Evolutionary conservation across 1,140 invertebrate species (phyloP).

Genomic region (Gonioctena quinquepunctata): DNA sequence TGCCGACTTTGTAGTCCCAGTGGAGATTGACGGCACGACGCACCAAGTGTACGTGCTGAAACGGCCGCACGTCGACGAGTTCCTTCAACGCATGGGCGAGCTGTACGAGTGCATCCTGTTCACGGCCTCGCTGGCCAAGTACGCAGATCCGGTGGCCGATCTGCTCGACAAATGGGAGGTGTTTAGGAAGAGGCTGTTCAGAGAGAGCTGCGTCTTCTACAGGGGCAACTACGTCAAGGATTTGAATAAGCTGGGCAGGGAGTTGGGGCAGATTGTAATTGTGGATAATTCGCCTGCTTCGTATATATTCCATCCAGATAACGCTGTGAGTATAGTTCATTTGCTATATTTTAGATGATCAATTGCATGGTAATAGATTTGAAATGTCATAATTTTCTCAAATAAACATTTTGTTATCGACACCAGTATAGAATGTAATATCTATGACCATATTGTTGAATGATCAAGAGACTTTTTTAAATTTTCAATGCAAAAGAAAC

Average conservation of each 20-base stretch:
- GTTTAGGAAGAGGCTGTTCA: slow-evolving; percentile 93
- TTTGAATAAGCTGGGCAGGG: slow-evolving; percentile 94
- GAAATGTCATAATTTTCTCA: too few relatives aligned
- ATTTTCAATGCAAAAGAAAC: too few relatives aligned
- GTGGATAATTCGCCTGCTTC: slow-evolving; percentile 99
- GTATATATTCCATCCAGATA: slow-evolving; percentile 99
- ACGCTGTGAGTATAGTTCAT: slow-evolving; percentile 85
- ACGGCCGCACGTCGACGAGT: slow-evolving; percentile 98
- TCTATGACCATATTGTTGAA: too few relatives aligned
- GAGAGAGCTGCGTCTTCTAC: slow-evolving; percentile 99
- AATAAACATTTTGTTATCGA: too few relatives aligned
- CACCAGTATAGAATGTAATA: too few relatives aligned
- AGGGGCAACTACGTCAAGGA: slow-evolving; percentile 99
- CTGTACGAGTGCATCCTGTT: slow-evolving; percentile 99
- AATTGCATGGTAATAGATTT: too few relatives aligned
- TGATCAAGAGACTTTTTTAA: too few relatives aligned
- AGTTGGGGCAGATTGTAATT: slow-evolving; percentile 95
- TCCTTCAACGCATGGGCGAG: slow-evolving; percentile 96
- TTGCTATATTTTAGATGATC: too few relatives aligned
- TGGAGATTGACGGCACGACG: slow-evolving; percentile 98
- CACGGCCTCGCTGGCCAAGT: slow-evolving; percentile 98
- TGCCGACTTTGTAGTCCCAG: slow-evolving; percentile 99
- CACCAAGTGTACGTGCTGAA: slow-evolving; percentile 99
- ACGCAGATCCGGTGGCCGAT: slow-evolving; percentile 99
- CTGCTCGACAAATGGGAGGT: slow-evolving; percentile 96